Evolutionary conservation across 2,888 invertebrate species (phyloP).

Genomic region (Galeopsomyia nigrocyanea): DNA sequence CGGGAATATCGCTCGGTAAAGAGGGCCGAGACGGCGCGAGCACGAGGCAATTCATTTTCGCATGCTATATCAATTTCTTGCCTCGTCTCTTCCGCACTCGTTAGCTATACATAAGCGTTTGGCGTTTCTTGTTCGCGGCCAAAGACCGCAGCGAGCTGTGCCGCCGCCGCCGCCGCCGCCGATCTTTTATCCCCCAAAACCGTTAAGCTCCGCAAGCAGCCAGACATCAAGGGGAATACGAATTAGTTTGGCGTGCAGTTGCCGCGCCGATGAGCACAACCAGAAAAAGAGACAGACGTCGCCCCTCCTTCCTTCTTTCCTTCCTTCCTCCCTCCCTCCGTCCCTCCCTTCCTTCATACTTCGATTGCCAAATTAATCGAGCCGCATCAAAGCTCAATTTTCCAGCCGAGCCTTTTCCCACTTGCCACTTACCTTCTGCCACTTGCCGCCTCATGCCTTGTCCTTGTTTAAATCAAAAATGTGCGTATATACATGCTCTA

Average conservation of each 20-base stretch:
- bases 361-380: slow-evolving; percentile 41
- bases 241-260: slow-evolving; percentile 63
- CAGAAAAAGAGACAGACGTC: slow-evolving; percentile 12
- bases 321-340: neutral
- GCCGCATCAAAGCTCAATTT: slow-evolving; percentile 43
- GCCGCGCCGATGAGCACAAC: slow-evolving; percentile 58
- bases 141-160: no score
- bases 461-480: slow-evolving; percentile 28
- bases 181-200: slow-evolving; percentile 68
- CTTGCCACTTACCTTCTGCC: slow-evolving; percentile 16
- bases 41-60: slow-evolving; percentile 68
- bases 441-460: slow-evolving; percentile 23
- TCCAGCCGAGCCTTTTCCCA: slow-evolving; percentile 16
- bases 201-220: slow-evolving; percentile 61
- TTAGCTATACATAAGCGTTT: slow-evolving; percentile 24
- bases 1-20: slow-evolving; percentile 66
- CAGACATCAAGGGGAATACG: slow-evolving; percentile 68
- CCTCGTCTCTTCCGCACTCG: slow-evolving; percentile 53
- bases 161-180: slow-evolving; percentile 60
- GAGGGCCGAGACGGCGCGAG: slow-evolving; percentile 12
- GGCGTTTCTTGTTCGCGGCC: no score
- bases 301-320: neutral
- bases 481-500: slow-evolving; percentile 31
- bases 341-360: neutral
- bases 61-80: slow-evolving; percentile 70